Conservation (phyloP, 2,888 invertebrate species). For the Capitulum mitella region DNA sequence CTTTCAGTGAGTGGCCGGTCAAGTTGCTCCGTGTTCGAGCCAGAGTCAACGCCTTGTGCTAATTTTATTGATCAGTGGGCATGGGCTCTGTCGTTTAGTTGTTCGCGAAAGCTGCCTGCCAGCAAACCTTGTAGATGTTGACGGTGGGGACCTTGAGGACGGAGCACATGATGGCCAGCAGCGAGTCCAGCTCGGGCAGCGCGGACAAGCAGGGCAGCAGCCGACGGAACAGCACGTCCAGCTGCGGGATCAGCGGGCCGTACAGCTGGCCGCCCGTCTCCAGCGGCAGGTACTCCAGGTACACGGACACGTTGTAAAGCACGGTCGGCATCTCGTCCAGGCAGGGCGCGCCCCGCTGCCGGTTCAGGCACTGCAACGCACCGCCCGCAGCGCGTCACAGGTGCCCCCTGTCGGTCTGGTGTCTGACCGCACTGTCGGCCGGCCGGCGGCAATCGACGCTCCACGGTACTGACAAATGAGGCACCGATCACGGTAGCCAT, state of each 20-base stretch:
- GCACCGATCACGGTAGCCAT: no score
- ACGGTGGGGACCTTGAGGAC: conserved; percentile 18
- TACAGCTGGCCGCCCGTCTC: neutral
- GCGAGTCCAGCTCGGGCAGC: neutral
- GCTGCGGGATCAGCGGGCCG: neutral
- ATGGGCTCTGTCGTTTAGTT: no score
- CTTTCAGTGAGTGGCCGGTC: no score
- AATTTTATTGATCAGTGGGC: no score
- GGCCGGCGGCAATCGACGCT: no score
- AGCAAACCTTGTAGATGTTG: neutral
- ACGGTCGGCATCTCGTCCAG: conserved; percentile 2
- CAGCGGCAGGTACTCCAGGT: conserved; percentile 21
- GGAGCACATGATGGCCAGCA: conserved; percentile 5
- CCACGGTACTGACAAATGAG: no score
- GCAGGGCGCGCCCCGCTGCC: neutral
- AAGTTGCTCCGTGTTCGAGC: no score
- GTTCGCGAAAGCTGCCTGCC: no score
- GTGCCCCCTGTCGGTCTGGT: no score
- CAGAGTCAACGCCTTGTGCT: no score
- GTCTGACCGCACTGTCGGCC: no score
- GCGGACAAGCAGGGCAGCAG: neutral
- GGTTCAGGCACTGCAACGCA: conserved; percentile 10
- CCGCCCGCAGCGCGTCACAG: neutral
- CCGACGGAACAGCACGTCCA: conserved; percentile 5
- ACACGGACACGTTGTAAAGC: conserved; percentile 26